These are phyloP conservation scores for Phortica magna DNA, from an alignment of 2,888 invertebrate genomes.

Conservation along the genomic window DNA sequence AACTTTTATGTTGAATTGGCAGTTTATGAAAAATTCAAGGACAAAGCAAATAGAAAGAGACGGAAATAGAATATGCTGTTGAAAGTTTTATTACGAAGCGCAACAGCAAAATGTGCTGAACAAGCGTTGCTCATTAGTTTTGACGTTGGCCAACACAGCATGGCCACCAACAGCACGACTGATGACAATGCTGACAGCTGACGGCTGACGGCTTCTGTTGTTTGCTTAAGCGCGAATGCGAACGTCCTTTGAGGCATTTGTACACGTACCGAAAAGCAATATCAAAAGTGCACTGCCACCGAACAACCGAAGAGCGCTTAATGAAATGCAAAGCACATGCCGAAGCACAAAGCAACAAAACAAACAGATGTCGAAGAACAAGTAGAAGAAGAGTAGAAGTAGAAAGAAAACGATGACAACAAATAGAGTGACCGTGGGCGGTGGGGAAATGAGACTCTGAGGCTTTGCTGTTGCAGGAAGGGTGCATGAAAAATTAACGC, in stretches of 20 bases:
- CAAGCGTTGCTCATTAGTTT: conserved; percentile 9
- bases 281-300: not conserved
- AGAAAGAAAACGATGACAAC: not conserved
- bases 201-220: not conserved
- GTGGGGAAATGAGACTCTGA: too few species aligned
- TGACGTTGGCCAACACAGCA: not conserved
- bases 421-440: not conserved
- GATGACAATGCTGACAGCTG: not conserved
- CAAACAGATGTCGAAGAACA: not conserved
- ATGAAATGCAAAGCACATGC: not conserved
- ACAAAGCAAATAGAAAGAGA: conserved; percentile 34
- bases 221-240: not conserved
- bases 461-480: too few species aligned
- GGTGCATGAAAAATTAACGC: conserved; percentile 15
- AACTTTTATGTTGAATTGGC: conserved; percentile 63
- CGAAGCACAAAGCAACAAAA: not conserved
- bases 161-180: not conserved
- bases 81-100: not conserved
- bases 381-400: not conserved
- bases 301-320: not conserved
- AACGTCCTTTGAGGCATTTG: not conserved
- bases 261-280: not conserved
- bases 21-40: conserved; percentile 69
- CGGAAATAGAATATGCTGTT: not conserved
- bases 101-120: conserved; percentile 13